A percentile compares a stretch with the other conserved stretches of the same genome.
These are phyloP conservation scores for Lasioglossum albipes DNA, from an alignment of 1,140 invertebrate genomes.

Conservation along the genomic window DNA sequence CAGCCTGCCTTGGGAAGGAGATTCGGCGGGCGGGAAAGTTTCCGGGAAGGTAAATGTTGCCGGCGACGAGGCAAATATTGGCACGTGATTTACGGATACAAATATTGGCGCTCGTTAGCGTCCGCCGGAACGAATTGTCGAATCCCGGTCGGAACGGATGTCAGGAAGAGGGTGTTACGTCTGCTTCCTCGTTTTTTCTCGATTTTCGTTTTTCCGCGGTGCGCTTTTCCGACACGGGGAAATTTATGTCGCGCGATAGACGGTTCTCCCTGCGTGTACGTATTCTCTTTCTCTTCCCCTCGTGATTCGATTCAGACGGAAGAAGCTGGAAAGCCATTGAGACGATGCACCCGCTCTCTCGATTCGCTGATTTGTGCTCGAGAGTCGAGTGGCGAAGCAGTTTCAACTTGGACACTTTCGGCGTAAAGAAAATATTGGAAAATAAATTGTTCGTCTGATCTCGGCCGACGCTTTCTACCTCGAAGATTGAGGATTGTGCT, in stretches of 20 bases:
- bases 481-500: no score
- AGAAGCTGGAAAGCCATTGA: not conserved
- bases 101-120: conserved; percentile 64
- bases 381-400: no score
- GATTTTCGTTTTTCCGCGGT: conserved; percentile 3
- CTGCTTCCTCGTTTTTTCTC: not conserved
- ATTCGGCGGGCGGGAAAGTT: conserved; percentile 31
- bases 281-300: not conserved
- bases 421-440: not conserved
- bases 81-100: conserved; percentile 62
- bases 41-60: conserved; percentile 53
- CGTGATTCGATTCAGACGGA: not conserved
- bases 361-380: not conserved
- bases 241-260: not conserved
- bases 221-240: not conserved
- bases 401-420: no score
- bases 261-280: no score
- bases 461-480: no score
- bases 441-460: no score
- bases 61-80: conserved; percentile 55
- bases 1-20: not conserved
- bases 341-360: not conserved
- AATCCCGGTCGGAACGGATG: conserved; percentile 21
- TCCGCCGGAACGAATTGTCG: conserved; percentile 53
- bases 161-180: not conserved